These are phyloP conservation scores for Dicentrarchus labrax DNA, from an alignment of 2,113 vertebrate species.

Conservation along the genomic window DNA sequence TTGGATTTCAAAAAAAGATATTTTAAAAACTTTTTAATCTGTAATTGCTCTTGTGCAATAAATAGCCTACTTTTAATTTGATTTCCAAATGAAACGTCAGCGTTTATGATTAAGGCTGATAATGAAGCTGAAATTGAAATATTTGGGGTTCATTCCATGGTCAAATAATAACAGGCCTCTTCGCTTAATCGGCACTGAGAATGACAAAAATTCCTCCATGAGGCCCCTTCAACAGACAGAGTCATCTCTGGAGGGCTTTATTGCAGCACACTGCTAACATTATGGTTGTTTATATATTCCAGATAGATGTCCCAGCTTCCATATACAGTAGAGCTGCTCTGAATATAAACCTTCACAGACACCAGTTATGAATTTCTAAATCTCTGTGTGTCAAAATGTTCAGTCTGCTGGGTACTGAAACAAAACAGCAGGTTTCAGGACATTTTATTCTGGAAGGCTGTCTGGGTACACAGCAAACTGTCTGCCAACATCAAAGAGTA, in stretches of 20 bases:
- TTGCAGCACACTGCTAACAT: background rate
- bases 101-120: background rate
- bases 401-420: slow-evolving; percentile 11
- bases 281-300: slow-evolving; percentile 20
- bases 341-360: slow-evolving; percentile 13
- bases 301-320: slow-evolving; percentile 2
- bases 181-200: slow-evolving; percentile 1
- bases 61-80: background rate
- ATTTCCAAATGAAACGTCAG: background rate
- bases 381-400: slow-evolving; percentile 35
- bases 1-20: background rate
- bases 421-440: slow-evolving; percentile 39
- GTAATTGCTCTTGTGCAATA: background rate
- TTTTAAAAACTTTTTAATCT: background rate
- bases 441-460: slow-evolving; percentile 36
- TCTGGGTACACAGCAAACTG: slow-evolving; percentile 9
- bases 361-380: slow-evolving; percentile 21
- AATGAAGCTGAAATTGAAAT: slow-evolving; percentile 2
- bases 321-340: background rate
- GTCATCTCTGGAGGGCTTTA: background rate
- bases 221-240: background rate
- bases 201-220: slow-evolving; percentile 5
- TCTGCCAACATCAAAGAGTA: slow-evolving; percentile 33
- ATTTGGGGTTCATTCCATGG: slow-evolving; percentile 23
- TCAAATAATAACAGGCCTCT: slow-evolving; percentile 28